Conservation (phyloP, 2,888 invertebrate species). For the Acronicta alni region DNA sequence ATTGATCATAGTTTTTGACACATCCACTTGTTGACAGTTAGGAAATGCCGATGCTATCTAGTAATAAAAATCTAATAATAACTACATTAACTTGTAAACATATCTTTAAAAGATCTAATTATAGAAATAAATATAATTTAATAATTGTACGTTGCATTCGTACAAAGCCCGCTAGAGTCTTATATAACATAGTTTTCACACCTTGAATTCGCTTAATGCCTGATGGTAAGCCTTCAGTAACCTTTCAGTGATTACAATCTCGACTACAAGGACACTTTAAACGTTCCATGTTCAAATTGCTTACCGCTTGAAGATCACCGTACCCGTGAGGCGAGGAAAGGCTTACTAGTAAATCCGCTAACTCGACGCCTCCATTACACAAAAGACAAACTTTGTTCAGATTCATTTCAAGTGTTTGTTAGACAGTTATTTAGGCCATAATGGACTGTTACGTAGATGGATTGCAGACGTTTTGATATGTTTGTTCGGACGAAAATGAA, state of each 20-base stretch:
- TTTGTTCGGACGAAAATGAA: constrained; percentile 20
- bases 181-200: too few species aligned
- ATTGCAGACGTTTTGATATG: constrained; percentile 21
- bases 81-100: too few species aligned
- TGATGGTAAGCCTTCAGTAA: too few species aligned
- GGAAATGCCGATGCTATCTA: too few species aligned
- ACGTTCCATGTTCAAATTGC: constrained; percentile 10
- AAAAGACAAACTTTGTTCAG: constrained; percentile 35
- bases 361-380: constrained; percentile 20
- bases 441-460: constrained; percentile 17
- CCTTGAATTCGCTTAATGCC: too few species aligned
- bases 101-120: too few species aligned
- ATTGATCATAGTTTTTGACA: too few species aligned
- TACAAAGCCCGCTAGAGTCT: too few species aligned
- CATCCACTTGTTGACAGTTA: too few species aligned
- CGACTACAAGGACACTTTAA: neutral
- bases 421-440: constrained; percentile 26
- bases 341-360: constrained; percentile 18
- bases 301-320: constrained; percentile 5
- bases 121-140: too few species aligned
- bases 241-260: neutral
- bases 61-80: too few species aligned
- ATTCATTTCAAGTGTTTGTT: constrained; percentile 17
- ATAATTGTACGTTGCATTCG: too few species aligned
- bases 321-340: constrained; percentile 14